Base-by-base conservation (phyloP, 2,888 invertebrate genomes). In the Gerosis bhagava region DNA sequence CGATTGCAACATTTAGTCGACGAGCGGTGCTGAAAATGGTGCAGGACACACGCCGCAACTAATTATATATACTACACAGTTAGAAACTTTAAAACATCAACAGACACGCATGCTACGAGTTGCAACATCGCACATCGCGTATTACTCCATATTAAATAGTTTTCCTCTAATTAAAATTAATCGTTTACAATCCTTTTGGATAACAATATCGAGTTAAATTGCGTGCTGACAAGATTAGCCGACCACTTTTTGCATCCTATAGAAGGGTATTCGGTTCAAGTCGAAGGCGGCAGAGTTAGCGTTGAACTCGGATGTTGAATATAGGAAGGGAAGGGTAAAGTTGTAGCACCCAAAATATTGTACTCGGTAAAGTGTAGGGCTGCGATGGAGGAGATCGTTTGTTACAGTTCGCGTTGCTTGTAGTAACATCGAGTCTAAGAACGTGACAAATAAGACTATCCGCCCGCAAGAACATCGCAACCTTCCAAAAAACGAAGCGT, bases 401-500 rank as follows among this genome's bases (percentile, higher is more conserved):
- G n/a, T n/a, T n/a, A n/a, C n/a, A n/a, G n/a, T n/a, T n/a, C n/a
- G n/a, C n/a, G n/a, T n/a, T n/a, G n/a, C n/a, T n/a, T n/a, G n/a
- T n/a, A n/a, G 7, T 31, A 41, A 39, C 19, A 39, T 35, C 28
- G 26, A 39, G 35, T 11, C 29, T 15, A 28, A 35, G 31, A 31
- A 31, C 21, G 41, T 34, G 39, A 47, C 28, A 47, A 34, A 41
- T 29, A 16, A 36, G 41, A 16, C 26, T 29, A 22, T 25, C 12
- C 25, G 36, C 11, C 2, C 24, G 12, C 32, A 49, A 16, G 16
- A n/a, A n/a, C n/a, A n/a, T n/a, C n/a, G n/a, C n/a, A n/a, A n/a
- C n/a, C 34, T 26, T 24, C 50, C 54, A 51, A 52, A 39, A 67
- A 67, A 68, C 73, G 61, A 67, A 77, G 73, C 74, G 57, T 60